Evolutionary conservation across 2,888 invertebrate genomes (phyloP).

Genomic region (Eupithecia abbreviata): DNA sequence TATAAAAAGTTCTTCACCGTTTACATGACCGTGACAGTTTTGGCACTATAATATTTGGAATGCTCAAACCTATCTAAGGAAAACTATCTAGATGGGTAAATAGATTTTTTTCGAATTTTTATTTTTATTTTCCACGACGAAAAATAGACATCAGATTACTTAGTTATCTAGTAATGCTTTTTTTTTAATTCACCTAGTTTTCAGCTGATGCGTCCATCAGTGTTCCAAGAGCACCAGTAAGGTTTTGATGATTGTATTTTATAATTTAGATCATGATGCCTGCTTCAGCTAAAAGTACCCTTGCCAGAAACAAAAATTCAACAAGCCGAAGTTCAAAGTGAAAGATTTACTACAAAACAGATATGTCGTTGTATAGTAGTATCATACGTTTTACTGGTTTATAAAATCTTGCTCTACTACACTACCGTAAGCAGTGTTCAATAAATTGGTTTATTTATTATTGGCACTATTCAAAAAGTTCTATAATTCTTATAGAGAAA

Average conservation of each 20-base stretch:
- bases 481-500: constrained; percentile 68
- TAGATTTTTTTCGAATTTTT: not conserved
- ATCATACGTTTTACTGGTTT: constrained; percentile 59
- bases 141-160: not conserved
- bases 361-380: constrained; percentile 76
- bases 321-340: constrained; percentile 55
- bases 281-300: not conserved
- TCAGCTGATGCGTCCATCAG: not conserved
- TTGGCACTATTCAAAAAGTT: constrained; percentile 62
- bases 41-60: constrained; percentile 82
- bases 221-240: not conserved
- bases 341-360: constrained; percentile 72
- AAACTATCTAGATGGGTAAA: constrained; percentile 26
- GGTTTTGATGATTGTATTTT: not conserved
- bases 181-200: not conserved
- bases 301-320: constrained; percentile 58
- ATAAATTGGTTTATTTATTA: constrained; percentile 63
- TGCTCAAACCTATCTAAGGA: constrained; percentile 73
- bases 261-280: not conserved
- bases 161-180: not conserved
- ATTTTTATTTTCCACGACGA: not conserved
- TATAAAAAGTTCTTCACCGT: constrained; percentile 56
- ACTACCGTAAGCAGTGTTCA: constrained; percentile 71
- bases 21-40: constrained; percentile 48
- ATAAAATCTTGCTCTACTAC: constrained; percentile 77